These are phyloP conservation scores for Drosophila nigromelanica DNA, from an alignment of 1,140 invertebrate genomes.

Conservation along the genomic window DNA sequence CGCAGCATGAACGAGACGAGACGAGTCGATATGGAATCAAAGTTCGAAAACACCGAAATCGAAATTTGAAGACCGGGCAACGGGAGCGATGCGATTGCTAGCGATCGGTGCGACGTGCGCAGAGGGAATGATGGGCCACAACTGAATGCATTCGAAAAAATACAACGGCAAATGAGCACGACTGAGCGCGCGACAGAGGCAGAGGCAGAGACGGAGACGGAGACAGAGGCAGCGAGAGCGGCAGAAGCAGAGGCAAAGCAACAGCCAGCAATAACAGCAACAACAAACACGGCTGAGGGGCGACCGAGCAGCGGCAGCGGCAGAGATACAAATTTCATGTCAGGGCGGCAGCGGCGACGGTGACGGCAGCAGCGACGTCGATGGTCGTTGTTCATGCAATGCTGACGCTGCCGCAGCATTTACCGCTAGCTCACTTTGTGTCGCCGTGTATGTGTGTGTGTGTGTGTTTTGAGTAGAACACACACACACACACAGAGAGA, in stretches of 20 bases:
- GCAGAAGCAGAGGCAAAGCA: slow-evolving; percentile 46
- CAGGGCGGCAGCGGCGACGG: slow-evolving; percentile 16
- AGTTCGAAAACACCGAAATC: slow-evolving; percentile 11
- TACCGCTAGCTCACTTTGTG: slow-evolving; percentile 73
- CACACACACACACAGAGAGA: too few species aligned
- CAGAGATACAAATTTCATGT: slow-evolving; percentile 76
- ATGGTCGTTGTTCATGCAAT: slow-evolving; percentile 63
- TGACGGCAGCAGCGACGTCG: slow-evolving; percentile 22
- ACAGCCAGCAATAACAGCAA: slow-evolving; percentile 32
- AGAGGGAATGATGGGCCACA: slow-evolving; percentile 76
- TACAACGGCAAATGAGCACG: slow-evolving; percentile 80
- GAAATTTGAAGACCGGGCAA: slow-evolving; percentile 25
- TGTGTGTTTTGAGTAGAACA: slow-evolving; percentile 48
- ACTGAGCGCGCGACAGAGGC: slow-evolving; percentile 21
- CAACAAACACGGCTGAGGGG: slow-evolving; percentile 6
- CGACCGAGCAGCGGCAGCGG: slow-evolving; percentile 35
- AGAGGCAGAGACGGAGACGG: slow-evolving; percentile 7
- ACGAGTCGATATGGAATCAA: slow-evolving; percentile 10
- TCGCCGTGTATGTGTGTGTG: slow-evolving; percentile 33
- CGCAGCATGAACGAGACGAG: slow-evolving; percentile 14
- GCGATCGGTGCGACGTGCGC: slow-evolving; percentile 81
- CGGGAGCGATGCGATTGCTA: slow-evolving; percentile 56
- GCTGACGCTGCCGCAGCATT: slow-evolving; percentile 56
- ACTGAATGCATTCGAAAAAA: slow-evolving; percentile 76
- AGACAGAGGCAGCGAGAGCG: slow-evolving; percentile 4